phyloP scores from a whole-genome alignment of 2,888 invertebrate genomes.

The Drosophila sordidula region DNA sequence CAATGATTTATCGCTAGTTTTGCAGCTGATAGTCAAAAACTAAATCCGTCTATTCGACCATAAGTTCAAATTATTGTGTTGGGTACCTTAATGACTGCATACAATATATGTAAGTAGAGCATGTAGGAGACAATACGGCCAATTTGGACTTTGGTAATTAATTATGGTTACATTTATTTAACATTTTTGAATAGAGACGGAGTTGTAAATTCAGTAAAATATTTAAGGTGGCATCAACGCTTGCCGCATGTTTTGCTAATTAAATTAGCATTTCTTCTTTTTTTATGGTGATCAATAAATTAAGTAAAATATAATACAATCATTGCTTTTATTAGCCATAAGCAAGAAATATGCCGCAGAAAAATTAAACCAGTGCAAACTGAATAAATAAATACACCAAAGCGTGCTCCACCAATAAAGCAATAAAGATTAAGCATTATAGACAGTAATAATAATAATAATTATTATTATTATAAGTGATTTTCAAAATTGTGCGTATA shows the following conservation, averaged over 20 bases:
- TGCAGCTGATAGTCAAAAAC: conserved; percentile 1
- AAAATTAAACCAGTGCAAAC: conserved; percentile 8
- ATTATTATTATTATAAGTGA: not conserved
- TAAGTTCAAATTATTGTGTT: not conserved
- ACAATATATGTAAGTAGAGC: not conserved
- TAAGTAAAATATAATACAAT: too few species aligned
- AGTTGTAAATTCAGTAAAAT: not conserved
- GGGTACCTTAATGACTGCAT: not conserved
- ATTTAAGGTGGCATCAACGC: not conserved
- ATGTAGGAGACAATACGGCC: not conserved
- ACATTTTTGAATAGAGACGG: not conserved
- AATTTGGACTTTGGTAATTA: not conserved
- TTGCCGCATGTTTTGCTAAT: conserved; percentile 23
- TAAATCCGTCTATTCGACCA: not conserved
- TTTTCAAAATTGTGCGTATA: not conserved
- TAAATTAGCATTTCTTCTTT: conserved; percentile 9
- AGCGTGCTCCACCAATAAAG: not conserved
- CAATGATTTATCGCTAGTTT: not conserved
- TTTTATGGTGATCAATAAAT: conserved; percentile 18
- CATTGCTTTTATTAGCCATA: not conserved
- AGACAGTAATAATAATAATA: not conserved
- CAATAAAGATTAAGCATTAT: conserved; percentile 3
- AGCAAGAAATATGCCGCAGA: not conserved
- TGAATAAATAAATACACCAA: not conserved
- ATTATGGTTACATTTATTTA: not conserved